Base-by-base conservation (phyloP, 2,797 vertebrate genomes). In the Atherinosoma microstoma region DNA sequence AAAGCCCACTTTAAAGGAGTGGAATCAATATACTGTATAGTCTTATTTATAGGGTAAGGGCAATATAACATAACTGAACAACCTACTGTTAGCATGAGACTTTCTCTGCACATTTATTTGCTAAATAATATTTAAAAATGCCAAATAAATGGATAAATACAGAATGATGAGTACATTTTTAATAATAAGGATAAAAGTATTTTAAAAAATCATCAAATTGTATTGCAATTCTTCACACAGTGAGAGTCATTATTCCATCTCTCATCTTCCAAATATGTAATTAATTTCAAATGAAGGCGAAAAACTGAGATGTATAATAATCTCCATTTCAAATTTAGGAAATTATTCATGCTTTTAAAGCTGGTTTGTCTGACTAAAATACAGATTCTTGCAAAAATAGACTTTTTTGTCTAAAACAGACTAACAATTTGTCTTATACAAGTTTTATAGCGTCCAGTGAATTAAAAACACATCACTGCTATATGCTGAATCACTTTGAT, bases 321-420 rank as follows among this genome's bases (percentile, higher is more conserved):
- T 73, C 82, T 83, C 58, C 63, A 70, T 74, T 71, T 80, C 56
- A 58, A 76, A 88, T 87, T 84, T 13, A 75, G 32, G 70, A 69
- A 74, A 70, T 86, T 89, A 77, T 76, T 85, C 72, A 72, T 56
- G 84, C 78, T 79, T 58, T 76, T 75, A 87, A 83, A 79, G 86
- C 79, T 78, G 63, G 73, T 83, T 63, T 75, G 67, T 78, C 75
- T 83, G 69, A 81, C 76, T 79, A 59, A 82, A 84, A 83, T 79
- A 67, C 71, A 75, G 30, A 78, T 75, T 75, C 53, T 47, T 42
- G 67, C 20, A 67, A 59, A 79, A 72, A 71, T 24, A 71, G 27
- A 81, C 64, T 0, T 20, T 40, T 56, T 58, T 18, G n/a, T 47
- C 22, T 2, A 49, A 27, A 51, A 68, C 29, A 79, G 54, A 75